Percentiles rank a stretch among this genome's conserved stretches.
These are phyloP conservation scores for Lanistes nyassanus DNA, from an alignment of 1,140 invertebrate species.

Conservation along the genomic window DNA sequence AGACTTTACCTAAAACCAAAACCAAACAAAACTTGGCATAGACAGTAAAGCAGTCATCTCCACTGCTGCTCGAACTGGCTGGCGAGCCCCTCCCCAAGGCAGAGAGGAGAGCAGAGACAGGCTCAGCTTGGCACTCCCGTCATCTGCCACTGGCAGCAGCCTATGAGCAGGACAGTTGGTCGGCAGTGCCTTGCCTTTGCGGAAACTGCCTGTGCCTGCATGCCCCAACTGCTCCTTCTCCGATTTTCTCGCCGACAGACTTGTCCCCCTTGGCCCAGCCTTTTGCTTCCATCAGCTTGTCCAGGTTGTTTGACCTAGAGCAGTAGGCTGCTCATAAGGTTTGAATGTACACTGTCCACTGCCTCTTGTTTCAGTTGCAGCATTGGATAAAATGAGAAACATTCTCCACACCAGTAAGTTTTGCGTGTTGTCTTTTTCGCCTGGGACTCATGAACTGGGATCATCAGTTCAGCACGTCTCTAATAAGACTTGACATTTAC, in stretches of 20 bases:
- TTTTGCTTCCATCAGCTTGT: conserved; percentile 4
- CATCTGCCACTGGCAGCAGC: too few species aligned
- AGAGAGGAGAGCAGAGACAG: too few species aligned
- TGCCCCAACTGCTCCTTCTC: conserved; percentile 20
- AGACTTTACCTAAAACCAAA: conserved; percentile 21
- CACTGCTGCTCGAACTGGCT: conserved; percentile 19
- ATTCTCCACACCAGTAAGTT: conserved; percentile 12
- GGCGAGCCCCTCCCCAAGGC: neutral
- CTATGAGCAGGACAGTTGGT: conserved; percentile 16
- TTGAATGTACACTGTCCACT: conserved; percentile 14
- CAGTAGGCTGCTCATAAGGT: conserved; percentile 2
- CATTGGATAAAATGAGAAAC: conserved; percentile 4
- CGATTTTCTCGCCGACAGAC: conserved; percentile 12
- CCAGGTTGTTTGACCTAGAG: conserved; percentile 9
- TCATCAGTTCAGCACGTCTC: conserved; percentile 26
- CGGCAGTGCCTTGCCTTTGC: neutral
- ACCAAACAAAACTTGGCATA: neutral
- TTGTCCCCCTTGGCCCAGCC: conserved; percentile 4
- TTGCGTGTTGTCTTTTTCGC: conserved; percentile 6
- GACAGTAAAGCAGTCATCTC: conserved; percentile 5
- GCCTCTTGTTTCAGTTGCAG: conserved; percentile 20
- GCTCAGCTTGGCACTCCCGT: too few species aligned
- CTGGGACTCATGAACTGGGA: conserved; percentile 22
- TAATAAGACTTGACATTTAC: neutral
- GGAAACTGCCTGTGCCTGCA: conserved; percentile 1